Evolutionary conservation across 2,113 vertebrate genomes (phyloP), one percentile per base, ranked within the genome.

Genomic region (Maccullochella peelii): DNA sequence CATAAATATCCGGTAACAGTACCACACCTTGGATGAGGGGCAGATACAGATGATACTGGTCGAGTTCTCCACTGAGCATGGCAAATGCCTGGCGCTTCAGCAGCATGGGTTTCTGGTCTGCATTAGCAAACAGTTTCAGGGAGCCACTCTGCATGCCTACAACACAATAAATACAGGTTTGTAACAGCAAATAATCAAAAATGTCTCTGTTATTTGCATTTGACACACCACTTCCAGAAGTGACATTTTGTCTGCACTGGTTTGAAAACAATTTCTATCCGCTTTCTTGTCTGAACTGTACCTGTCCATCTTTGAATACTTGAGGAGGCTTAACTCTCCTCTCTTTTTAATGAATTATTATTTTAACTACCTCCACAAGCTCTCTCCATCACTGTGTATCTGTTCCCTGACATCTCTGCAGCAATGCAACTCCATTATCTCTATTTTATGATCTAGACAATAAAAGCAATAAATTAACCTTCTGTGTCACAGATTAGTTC

Each of bases 11-110:
- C 7, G 67, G 50, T 7, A 81, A 62, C 47, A 78, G 4, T 20
- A 1, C 7, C 42, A 9, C 30, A 91, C 98, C 98, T 97, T 99
- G 98, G 73, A 99, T 99, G 15, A 99, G 93, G 14, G 98, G 98
- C 73, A 99, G 96, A 77, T 98, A 99, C 16, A 97, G 97, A 87
- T 99, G 97, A 91, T 99, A 99, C 81, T 99, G 98, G 90, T 99
- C 98, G 0, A 94, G 88, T 80, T 99, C 98, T 25, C 98, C 98
- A 3, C 98, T 99, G 91, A 99, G 98, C 90, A 99, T 95, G 1
- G 98, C 97, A 2, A 99, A 99, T 0, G 97, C 97, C 90, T 99
- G 98, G 23, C 98, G 96, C 79, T 99, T 99, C 47, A 99, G 88
- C 83, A 99, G 92, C 97, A 99, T 98, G 15, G 98, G 97, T 86